Evolutionary conservation across 37 sponge, comb jelly and placozoan genomes (phyloP), one percentile per base, ranked within the genome.

Genomic region (Cladorhizidae sp.): DNA sequence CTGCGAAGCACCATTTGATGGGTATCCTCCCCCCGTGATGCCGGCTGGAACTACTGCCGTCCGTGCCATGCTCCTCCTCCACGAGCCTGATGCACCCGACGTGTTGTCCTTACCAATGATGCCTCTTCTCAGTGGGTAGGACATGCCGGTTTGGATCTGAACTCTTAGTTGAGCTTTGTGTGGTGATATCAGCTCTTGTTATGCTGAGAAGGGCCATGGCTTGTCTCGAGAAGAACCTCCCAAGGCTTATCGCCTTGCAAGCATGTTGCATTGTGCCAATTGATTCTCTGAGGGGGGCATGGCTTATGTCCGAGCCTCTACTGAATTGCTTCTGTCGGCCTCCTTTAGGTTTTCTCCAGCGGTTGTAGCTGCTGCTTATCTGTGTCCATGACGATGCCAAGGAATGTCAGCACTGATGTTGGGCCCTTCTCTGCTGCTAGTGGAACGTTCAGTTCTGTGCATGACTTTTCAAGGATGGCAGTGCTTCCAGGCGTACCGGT

Each of bases 371-470:
- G 80, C 31, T 28, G 36, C 42, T 21, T 38, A 1, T 40, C 57
- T 2, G 83, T 76, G 78, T 81, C 88, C 15, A 88, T 61, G 20
- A 45, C 23, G 25, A 88, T 82, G 2, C 79, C 84, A 26, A 73
- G 73, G 45, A 73, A 73, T 6, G 29, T n/a, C 6, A 73, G 5
- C 7, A 83, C 43, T 40, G 78, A 6, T 38, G 73, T 70, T 21
- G 89, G 89, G 5, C 89, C 83, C 42, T 88, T 88, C 17, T 88
- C 74, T n/a, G 37, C 0, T 21, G 89, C 89, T 22, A 82, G 41
- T 5, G 89, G 89, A 28, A 83, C 73, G 5, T 80, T 80, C 45
- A 89, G 64, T 22, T 43, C 50, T 9, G 36, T 17, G 70, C 88
- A 88, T 20, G 52, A 40, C 21, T 15, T 1, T 12, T 41, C 25